These are phyloP conservation scores for Apeltes quadracus DNA, from an alignment of 2,113 vertebrate genomes.

Conservation along the genomic window DNA sequence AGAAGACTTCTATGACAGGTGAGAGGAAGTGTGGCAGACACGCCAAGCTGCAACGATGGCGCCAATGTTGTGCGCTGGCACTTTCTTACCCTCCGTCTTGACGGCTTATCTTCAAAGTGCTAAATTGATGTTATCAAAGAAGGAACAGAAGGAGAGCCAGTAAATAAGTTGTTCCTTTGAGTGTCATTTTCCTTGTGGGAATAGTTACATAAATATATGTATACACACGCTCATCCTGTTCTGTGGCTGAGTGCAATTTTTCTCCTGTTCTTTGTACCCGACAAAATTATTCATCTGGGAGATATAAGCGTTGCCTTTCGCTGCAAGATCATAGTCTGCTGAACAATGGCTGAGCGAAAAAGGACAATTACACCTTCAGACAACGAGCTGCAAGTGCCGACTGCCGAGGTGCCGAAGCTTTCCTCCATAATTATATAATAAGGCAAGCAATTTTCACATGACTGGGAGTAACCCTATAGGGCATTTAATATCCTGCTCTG, in stretches of 20 bases:
- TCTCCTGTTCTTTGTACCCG: not conserved
- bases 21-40: constrained; percentile 41
- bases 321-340: not conserved
- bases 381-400: not conserved
- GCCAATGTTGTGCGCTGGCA: not conserved
- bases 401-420: not conserved
- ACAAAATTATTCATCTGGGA: not conserved
- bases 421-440: not conserved
- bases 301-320: not conserved
- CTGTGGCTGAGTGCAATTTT: not conserved
- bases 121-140: too few species aligned
- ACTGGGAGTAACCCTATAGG: not conserved
- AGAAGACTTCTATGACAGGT: constrained; percentile 93
- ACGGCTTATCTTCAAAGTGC: not conserved
- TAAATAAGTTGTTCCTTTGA: too few species aligned
- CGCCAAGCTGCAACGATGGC: not conserved
- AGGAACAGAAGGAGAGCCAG: too few species aligned
- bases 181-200: too few species aligned
- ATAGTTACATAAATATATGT: too few species aligned
- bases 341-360: not conserved
- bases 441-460: not conserved
- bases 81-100: not conserved
- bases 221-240: not conserved
- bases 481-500: not conserved
- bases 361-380: not conserved